Evolutionary conservation across 2,888 invertebrate genomes (phyloP).

Genomic region (Drosophila quinaria): DNA sequence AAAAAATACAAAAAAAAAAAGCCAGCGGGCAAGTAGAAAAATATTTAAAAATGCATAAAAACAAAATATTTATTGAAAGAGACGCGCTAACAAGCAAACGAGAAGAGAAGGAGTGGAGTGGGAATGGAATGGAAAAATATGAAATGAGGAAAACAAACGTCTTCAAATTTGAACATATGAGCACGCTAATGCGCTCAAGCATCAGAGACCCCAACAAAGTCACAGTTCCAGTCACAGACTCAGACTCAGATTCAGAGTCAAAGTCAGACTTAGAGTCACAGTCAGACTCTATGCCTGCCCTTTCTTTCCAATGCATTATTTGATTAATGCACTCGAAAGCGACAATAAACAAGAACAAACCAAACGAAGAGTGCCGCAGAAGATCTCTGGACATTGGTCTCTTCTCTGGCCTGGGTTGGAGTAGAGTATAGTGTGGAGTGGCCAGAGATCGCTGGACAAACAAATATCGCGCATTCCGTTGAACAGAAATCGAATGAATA

Average conservation of each 20-base stretch:
- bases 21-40: slow-evolving; percentile 68
- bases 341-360: slow-evolving; percentile 78
- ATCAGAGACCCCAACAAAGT: not conserved
- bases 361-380: slow-evolving; percentile 23
- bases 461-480: slow-evolving; percentile 71
- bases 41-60: slow-evolving; percentile 82
- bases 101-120: slow-evolving; percentile 6
- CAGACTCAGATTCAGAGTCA: not conserved
- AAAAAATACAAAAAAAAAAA: slow-evolving; percentile 49
- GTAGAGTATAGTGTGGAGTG: slow-evolving; percentile 9
- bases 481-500: slow-evolving; percentile 45
- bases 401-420: not conserved
- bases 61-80: slow-evolving; percentile 80
- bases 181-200: slow-evolving; percentile 66
- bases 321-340: slow-evolving; percentile 82
- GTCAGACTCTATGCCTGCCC: slow-evolving; percentile 2
- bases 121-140: slow-evolving; percentile 34
- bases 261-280: not conserved
- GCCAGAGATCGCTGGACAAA: slow-evolving; percentile 57
- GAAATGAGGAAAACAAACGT: slow-evolving; percentile 59
- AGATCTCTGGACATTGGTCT: slow-evolving; percentile 9
- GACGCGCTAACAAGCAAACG: slow-evolving; percentile 66
- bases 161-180: slow-evolving; percentile 59
- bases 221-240: not conserved
- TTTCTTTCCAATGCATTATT: slow-evolving; percentile 50